phyloP scores from a whole-genome alignment of 2,888 invertebrate species.

The Tinea semifulvella region DNA sequence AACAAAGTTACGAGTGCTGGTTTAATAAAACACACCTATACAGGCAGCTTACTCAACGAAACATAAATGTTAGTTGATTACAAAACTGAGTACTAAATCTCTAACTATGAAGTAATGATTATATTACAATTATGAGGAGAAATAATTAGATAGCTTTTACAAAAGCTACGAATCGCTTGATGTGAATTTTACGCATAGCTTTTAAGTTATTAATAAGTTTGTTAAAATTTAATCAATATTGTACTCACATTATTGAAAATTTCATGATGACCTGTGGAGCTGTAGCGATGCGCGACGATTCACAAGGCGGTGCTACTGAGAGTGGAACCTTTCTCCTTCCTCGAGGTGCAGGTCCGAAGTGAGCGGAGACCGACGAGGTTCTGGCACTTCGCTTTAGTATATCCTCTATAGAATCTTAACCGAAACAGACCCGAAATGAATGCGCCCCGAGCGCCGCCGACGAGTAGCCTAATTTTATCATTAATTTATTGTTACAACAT shows the following conservation, averaged over 20 bases:
- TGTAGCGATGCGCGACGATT: background rate
- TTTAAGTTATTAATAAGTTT: background rate
- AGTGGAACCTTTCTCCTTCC: constrained; percentile 10
- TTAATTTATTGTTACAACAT: constrained; percentile 7
- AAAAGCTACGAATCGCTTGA: no score
- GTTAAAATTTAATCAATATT: constrained; percentile 4
- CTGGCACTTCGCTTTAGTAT: constrained; percentile 26
- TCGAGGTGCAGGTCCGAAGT: constrained; percentile 43
- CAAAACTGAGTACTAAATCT: no score
- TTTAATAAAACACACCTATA: no score
- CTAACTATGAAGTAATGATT: no score
- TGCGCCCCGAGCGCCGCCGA: constrained; percentile 9
- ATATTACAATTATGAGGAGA: no score
- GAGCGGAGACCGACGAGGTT: constrained; percentile 53
- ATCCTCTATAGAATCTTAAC: constrained; percentile 12
- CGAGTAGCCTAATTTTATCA: constrained; percentile 14
- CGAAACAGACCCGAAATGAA: constrained; percentile 8
- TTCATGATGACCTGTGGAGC: constrained; percentile 10
- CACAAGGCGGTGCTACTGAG: background rate
- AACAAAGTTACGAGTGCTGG: no score
- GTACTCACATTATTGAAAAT: constrained; percentile 16
- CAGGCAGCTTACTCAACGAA: no score
- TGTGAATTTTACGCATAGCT: constrained; percentile 4
- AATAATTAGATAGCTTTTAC: no score
- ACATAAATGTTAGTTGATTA: no score